Conservation (phyloP, 2,113 vertebrate genomes). For the Potamarius usumacintae region DNA sequence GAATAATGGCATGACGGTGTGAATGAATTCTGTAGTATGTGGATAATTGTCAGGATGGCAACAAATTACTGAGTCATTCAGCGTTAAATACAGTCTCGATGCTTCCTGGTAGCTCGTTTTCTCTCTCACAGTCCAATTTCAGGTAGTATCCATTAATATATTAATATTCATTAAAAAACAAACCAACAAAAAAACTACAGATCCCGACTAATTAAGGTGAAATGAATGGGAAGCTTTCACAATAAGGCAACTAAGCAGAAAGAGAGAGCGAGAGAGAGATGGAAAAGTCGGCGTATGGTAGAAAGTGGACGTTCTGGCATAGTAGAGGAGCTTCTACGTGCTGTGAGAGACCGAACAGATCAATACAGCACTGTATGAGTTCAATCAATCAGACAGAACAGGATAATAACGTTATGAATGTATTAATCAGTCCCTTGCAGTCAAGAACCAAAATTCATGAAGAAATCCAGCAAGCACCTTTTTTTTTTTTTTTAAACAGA, state of each 20-base stretch:
- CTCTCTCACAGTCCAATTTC: constrained; percentile 9
- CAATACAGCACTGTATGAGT: constrained; percentile 40
- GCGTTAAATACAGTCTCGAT: background rate
- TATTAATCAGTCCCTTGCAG: constrained; percentile 3
- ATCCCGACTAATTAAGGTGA: background rate
- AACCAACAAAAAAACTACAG: too few relatives aligned
- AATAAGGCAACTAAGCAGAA: constrained; percentile 52
- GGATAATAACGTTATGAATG: constrained; percentile 38
- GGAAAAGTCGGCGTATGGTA: constrained; percentile 24
- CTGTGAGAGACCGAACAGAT: constrained; percentile 37
- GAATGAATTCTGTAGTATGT: background rate
- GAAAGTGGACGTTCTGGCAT: constrained; percentile 10
- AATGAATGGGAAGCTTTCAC: constrained; percentile 40
- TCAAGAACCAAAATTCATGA: constrained; percentile 44
- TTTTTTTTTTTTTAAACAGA: constrained; percentile 47
- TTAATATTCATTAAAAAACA: background rate
- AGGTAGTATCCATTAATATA: constrained; percentile 1
- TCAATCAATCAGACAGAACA: constrained; percentile 27
- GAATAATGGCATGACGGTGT: background rate
- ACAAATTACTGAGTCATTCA: background rate
- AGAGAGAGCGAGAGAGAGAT: constrained; percentile 2
- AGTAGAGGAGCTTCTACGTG: constrained; percentile 23
- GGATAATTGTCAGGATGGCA: background rate
- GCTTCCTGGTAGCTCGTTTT: background rate
- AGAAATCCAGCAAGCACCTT: constrained; percentile 51